Conservation (phyloP, 2,797 vertebrate genomes). For the Chromis chromis region DNA sequence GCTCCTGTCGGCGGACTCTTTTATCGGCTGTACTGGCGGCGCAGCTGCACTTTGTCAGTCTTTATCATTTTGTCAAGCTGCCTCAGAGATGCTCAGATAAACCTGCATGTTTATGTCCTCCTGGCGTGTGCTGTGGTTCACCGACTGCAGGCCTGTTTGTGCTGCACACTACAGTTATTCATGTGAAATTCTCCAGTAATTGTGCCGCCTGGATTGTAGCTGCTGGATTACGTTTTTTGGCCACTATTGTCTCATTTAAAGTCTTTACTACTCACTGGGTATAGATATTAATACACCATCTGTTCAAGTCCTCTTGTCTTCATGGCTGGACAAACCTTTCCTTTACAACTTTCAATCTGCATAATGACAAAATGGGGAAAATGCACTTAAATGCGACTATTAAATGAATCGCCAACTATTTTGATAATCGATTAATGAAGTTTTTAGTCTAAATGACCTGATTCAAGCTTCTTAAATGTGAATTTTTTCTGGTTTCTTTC, state of each 20-base stretch:
- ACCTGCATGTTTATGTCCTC: conserved; percentile 39
- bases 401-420: too few species aligned
- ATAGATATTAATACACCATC: not conserved
- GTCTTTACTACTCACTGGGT: not conserved
- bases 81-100: conserved; percentile 47
- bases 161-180: conserved; percentile 21
- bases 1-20: conserved; percentile 14
- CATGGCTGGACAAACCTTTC: not conserved
- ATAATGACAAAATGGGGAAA: too few species aligned
- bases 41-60: conserved; percentile 54
- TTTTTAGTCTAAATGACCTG: too few species aligned
- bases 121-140: conserved; percentile 15
- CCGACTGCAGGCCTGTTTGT: conserved; percentile 29
- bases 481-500: not conserved
- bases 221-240: conserved; percentile 11
- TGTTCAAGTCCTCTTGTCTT: not conserved
- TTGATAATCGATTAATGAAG: too few species aligned
- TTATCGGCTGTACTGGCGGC: conserved; percentile 28
- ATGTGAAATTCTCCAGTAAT: conserved; percentile 11
- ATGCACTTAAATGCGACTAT: too few species aligned
- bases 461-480: too few species aligned
- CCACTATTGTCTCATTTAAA: not conserved
- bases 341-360: not conserved
- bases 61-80: conserved; percentile 52
- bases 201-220: conserved; percentile 14